These are phyloP conservation scores for Melanostoma scalare DNA, from an alignment of 2,888 invertebrate genomes.

Conservation along the genomic window DNA sequence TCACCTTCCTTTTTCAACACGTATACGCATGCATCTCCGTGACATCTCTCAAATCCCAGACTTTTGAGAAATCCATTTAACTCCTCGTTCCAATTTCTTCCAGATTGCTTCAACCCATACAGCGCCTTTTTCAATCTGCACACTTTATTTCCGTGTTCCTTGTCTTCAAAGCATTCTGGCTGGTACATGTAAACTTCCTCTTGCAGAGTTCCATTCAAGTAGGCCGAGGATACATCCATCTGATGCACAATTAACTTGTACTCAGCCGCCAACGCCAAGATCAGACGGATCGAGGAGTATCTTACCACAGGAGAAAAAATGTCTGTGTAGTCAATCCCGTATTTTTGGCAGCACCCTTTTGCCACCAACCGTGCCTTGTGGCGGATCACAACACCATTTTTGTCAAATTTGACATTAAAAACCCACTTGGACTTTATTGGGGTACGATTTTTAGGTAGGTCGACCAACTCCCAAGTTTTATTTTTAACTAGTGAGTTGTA, in stretches of 20 bases:
- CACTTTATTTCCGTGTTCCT: constrained; percentile 20
- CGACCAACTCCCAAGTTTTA: constrained; percentile 62
- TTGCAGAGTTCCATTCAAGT: constrained; percentile 28
- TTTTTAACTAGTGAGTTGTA: constrained; percentile 70
- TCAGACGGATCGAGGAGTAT: constrained; percentile 30
- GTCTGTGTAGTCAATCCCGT: constrained; percentile 29
- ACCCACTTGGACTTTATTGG: constrained; percentile 35
- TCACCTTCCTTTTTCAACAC: constrained; percentile 15
- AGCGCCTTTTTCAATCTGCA: constrained; percentile 11
- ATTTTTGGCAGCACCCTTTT: constrained; percentile 28
- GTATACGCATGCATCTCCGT: constrained; percentile 31
- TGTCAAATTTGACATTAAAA: constrained; percentile 8
- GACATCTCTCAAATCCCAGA: constrained; percentile 2
- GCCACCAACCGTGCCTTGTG: constrained; percentile 29
- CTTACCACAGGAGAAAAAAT: constrained; percentile 35
- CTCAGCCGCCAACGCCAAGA: constrained; percentile 38
- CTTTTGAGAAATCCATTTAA: constrained; percentile 12
- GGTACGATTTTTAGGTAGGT: constrained; percentile 27
- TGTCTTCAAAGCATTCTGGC: constrained; percentile 17
- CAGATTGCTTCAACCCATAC: constrained; percentile 15
- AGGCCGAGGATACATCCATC: constrained; percentile 32
- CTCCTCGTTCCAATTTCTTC: constrained; percentile 10
- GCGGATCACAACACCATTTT: constrained; percentile 1
- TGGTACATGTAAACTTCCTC: constrained; percentile 36
- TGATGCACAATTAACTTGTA: constrained; percentile 28